phyloP scores from a whole-genome alignment of 2,888 invertebrate genomes.

The Parnassius mnemosyne region DNA sequence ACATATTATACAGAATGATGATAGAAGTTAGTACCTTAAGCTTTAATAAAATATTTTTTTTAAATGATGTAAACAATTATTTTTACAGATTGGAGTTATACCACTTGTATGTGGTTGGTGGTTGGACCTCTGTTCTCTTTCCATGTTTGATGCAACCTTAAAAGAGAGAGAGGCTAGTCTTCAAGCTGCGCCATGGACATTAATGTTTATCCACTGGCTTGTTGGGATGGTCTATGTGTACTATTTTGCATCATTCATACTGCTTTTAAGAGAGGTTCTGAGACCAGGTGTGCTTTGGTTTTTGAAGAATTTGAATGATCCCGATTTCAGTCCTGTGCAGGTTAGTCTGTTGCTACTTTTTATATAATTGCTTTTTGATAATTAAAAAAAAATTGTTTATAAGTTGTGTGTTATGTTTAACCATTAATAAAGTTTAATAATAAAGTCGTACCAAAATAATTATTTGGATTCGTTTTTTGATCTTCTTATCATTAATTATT shows the following conservation, averaged over 20 bases:
- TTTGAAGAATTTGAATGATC: slow-evolving; percentile 97
- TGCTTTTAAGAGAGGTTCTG: slow-evolving; percentile 94
- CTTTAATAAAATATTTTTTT: too few species aligned
- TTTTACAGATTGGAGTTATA: slow-evolving; percentile 90
- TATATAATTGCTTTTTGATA: too few species aligned
- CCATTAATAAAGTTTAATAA: too few species aligned
- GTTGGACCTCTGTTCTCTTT: slow-evolving; percentile 98
- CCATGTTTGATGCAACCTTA: slow-evolving; percentile 93
- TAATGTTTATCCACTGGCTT: slow-evolving; percentile 99
- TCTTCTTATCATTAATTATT: too few species aligned
- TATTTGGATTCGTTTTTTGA: background rate
- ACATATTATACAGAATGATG: too few species aligned
- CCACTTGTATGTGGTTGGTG: slow-evolving; percentile 99
- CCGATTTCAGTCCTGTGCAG: slow-evolving; percentile 99
- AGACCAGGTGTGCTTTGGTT: slow-evolving; percentile 99
- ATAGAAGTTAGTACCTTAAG: too few species aligned
- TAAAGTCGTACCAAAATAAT: background rate
- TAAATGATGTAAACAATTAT: too few species aligned
- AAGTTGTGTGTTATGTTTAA: too few species aligned
- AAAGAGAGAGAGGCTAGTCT: slow-evolving; percentile 94
- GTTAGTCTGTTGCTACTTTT: slow-evolving; percentile 55
- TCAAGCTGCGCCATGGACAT: slow-evolving; percentile 95
- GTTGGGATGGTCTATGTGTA: slow-evolving; percentile 99
- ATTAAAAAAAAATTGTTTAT: too few species aligned
- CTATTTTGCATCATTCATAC: slow-evolving; percentile 98